Percentiles rank a stretch among this genome's conserved stretches.
Conservation (phyloP, 2,888 invertebrate genomes). For the Labia minor region DNA sequence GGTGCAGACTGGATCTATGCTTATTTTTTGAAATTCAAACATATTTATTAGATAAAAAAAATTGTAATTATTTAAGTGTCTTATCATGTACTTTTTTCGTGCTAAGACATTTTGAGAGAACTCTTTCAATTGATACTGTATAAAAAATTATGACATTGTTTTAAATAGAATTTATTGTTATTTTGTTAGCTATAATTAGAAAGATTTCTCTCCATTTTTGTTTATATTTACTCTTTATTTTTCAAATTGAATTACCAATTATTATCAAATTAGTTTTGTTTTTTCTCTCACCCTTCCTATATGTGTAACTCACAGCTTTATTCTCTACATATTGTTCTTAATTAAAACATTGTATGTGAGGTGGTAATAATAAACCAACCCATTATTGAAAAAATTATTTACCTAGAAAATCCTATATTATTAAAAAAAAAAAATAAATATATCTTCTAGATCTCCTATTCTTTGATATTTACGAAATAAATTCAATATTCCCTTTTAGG, state of each 20-base stretch:
- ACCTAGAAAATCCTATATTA: neutral
- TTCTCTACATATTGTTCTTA: conserved; percentile 25
- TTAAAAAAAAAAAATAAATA: neutral
- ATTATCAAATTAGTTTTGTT: conserved; percentile 13
- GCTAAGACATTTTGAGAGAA: neutral
- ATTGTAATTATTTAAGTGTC: conserved; percentile 2
- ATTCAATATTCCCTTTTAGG: too few relatives aligned
- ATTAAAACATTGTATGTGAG: conserved; percentile 25
- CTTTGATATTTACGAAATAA: too few relatives aligned
- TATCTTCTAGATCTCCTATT: neutral
- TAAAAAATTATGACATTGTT: conserved; percentile 9
- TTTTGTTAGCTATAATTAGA: neutral
- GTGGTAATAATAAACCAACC: conserved; percentile 23
- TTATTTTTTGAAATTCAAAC: conserved; percentile 3
- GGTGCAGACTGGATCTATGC: neutral
- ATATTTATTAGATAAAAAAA: neutral
- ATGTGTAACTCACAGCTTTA: conserved; percentile 16
- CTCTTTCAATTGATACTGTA: neutral
- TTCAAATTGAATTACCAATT: conserved; percentile 4
- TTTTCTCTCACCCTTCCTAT: neutral
- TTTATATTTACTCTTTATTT: conserved; percentile 17
- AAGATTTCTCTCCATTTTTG: conserved; percentile 15
- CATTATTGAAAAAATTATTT: neutral
- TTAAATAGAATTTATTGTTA: conserved; percentile 7
- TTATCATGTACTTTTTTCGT: neutral